Conservation (phyloP, 30 jellyfish, hydroid and myxozoan genomes). For the Mastigias papua region DNA sequence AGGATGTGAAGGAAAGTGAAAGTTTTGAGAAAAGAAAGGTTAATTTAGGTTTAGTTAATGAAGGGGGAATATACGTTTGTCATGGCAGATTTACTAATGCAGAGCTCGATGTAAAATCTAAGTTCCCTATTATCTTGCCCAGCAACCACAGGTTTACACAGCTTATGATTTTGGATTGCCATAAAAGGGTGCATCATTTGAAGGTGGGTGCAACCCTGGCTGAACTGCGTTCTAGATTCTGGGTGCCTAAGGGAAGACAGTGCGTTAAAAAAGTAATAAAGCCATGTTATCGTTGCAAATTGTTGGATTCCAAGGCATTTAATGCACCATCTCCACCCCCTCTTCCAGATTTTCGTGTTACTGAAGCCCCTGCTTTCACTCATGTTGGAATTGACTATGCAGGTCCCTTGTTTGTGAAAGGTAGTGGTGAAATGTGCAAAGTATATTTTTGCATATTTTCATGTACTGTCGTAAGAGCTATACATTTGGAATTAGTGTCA, state of each 20-base stretch:
- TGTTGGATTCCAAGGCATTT: slow-evolving; percentile 40
- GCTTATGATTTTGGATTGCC: slow-evolving; percentile 36
- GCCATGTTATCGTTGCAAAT: slow-evolving; percentile 12
- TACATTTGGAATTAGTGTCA: slow-evolving; percentile 47
- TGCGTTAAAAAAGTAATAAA: slow-evolving; percentile 30
- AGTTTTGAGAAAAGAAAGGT: background rate
- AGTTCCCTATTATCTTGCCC: slow-evolving; percentile 52
- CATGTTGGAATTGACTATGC: slow-evolving; percentile 66
- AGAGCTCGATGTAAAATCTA: slow-evolving; percentile 11
- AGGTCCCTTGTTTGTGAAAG: slow-evolving; percentile 29
- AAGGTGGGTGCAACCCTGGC: slow-evolving; percentile 49
- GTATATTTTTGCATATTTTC: slow-evolving; percentile 39
- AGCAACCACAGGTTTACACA: slow-evolving; percentile 42
- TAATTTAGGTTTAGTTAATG: background rate
- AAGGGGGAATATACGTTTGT: slow-evolving; percentile 1
- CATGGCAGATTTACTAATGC: slow-evolving; percentile 21
- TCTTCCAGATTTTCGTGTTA: slow-evolving; percentile 47
- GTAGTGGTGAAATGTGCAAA: slow-evolving; percentile 22
- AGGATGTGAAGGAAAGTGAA: slow-evolving; percentile 2
- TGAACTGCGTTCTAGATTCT: slow-evolving; percentile 38
- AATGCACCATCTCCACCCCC: slow-evolving; percentile 38
- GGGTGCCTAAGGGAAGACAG: slow-evolving; percentile 67
- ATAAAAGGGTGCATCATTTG: slow-evolving; percentile 43
- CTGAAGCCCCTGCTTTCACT: slow-evolving; percentile 45
- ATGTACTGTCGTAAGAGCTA: slow-evolving; percentile 49